These are phyloP conservation scores for Phylloscopus collybita DNA, from an alignment of 2,797 vertebrate genomes.

Conservation along the genomic window DNA sequence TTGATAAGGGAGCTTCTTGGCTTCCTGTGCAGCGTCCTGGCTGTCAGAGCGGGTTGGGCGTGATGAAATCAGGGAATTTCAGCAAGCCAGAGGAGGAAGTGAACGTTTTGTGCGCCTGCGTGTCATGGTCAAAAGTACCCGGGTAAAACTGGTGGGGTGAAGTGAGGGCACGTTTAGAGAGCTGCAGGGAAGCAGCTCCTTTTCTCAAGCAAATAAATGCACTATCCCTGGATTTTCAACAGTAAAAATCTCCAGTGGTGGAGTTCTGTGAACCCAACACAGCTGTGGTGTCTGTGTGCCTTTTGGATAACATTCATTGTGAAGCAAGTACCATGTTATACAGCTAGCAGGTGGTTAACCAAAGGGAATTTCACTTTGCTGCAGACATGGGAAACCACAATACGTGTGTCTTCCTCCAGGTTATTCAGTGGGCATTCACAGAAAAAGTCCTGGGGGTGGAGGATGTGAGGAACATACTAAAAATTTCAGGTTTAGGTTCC, in stretches of 20 bases:
- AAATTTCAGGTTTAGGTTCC: not conserved
- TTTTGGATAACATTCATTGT: not conserved
- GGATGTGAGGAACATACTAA: slow-evolving; percentile 1
- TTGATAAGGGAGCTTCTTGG: not conserved
- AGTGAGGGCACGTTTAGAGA: not conserved
- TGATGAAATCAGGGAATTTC: slow-evolving; percentile 68
- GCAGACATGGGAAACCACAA: slow-evolving; percentile 35
- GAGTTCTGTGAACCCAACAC: not conserved
- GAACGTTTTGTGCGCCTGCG: not conserved
- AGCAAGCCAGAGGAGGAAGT: not conserved
- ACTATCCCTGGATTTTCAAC: not conserved
- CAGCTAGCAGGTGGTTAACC: slow-evolving; percentile 45
- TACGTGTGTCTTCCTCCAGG: not conserved
- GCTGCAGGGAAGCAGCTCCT: not conserved
- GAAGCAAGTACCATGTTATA: not conserved
- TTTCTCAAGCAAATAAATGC: not conserved
- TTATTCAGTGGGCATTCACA: slow-evolving; percentile 58
- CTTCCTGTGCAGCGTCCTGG: not conserved
- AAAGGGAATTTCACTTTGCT: slow-evolving; percentile 62
- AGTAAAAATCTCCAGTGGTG: not conserved
- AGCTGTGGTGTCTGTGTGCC: not conserved
- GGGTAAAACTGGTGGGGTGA: not conserved
- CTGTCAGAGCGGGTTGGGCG: accelerated
- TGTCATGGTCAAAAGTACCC: not conserved
- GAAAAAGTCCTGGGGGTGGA: slow-evolving; percentile 33